Conservation (phyloP, 2,797 vertebrate genomes). For the Melopsittacus undulatus region DNA sequence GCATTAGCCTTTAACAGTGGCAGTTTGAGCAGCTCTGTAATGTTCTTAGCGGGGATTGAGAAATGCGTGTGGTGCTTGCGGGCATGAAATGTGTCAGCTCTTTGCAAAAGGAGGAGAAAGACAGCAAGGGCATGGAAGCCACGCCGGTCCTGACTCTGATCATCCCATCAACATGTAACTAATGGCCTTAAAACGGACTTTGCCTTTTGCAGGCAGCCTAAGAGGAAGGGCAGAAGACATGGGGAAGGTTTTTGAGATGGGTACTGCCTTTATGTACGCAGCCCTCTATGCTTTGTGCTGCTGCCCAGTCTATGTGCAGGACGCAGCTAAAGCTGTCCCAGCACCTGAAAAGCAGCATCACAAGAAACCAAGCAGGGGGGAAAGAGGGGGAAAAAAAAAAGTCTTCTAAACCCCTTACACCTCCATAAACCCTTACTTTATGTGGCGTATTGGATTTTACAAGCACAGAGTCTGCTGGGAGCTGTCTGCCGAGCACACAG, state of each 20-base stretch:
- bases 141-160: rapidly evolving
- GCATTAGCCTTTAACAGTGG: neutral
- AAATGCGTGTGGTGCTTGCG: rapidly evolving
- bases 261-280: rapidly evolving
- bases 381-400: neutral
- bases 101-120: neutral
- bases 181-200: neutral
- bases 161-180: rapidly evolving
- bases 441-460: constrained; percentile 52
- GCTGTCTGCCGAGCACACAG: constrained; percentile 47
- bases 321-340: rapidly evolving
- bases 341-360: neutral
- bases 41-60: neutral
- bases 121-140: neutral
- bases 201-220: neutral
- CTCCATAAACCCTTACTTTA: constrained; percentile 31
- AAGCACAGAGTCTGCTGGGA: constrained; percentile 43
- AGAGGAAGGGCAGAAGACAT: neutral
- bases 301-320: neutral
- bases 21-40: neutral
- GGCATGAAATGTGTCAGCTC: rapidly evolving
- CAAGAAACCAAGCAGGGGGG: neutral
- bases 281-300: neutral
- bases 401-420: neutral
- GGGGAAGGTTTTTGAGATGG: neutral